Percentiles rank a stretch among this genome's conserved stretches.
Conservation (phyloP, 2,888 invertebrate species). For the Apodemia duryi region DNA sequence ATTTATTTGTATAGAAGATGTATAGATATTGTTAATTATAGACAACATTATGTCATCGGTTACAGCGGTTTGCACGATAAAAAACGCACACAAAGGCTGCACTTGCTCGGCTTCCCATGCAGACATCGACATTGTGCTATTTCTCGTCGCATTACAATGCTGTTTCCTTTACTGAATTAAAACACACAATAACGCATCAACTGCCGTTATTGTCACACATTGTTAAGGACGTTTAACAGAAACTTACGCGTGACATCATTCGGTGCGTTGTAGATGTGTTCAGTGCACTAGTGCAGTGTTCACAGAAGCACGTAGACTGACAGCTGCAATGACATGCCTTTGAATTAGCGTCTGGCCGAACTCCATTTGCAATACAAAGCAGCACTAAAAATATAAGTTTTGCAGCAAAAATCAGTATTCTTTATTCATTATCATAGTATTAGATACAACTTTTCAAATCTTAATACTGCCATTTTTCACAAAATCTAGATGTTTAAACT, state of each 20-base stretch:
- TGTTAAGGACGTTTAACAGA: conserved; percentile 29
- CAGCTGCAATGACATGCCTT: not conserved
- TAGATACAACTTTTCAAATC: too few relatives aligned
- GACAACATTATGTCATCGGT: conserved; percentile 40
- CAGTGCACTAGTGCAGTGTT: not conserved
- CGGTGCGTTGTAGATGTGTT: conserved; percentile 10
- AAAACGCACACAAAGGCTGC: conserved; percentile 48
- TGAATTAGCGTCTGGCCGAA: not conserved
- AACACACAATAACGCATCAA: conserved; percentile 8
- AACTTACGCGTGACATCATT: conserved; percentile 30
- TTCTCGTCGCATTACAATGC: conserved; percentile 33
- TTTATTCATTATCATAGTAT: too few relatives aligned
- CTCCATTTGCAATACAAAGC: not conserved
- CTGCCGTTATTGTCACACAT: conserved; percentile 25
- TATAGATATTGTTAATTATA: not conserved
- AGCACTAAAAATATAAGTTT: too few relatives aligned
- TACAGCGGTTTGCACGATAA: conserved; percentile 53
- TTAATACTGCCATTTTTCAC: too few relatives aligned
- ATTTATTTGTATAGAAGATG: too few relatives aligned
- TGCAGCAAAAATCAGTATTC: too few relatives aligned
- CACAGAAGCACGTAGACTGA: not conserved
- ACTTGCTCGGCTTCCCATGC: conserved; percentile 64
- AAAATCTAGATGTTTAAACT: too few relatives aligned
- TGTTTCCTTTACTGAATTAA: conserved; percentile 12
- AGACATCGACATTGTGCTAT: conserved; percentile 51